Evolutionary conservation across 2,113 vertebrate genomes (phyloP).

Genomic region (Trochalopteron elliotii): DNA sequence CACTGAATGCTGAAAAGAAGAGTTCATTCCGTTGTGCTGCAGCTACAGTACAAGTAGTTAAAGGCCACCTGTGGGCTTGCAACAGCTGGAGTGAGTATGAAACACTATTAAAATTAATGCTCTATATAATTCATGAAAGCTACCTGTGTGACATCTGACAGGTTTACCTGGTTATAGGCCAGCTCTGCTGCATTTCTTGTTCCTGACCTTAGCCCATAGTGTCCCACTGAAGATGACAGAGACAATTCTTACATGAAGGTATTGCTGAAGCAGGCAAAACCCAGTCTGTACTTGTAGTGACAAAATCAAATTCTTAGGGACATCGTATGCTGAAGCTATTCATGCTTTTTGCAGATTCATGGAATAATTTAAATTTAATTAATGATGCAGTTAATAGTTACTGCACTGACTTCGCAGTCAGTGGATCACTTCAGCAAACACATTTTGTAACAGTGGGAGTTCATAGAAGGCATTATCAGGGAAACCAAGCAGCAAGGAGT

Average conservation of each 20-base stretch:
- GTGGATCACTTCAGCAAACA: background rate
- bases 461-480: slow-evolving; percentile 5
- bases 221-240: background rate
- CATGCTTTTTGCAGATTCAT: background rate
- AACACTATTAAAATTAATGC: background rate
- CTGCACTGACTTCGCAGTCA: background rate
- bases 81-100: background rate
- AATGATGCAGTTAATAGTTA: background rate
- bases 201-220: background rate
- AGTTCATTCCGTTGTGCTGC: background rate
- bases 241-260: background rate
- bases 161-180: background rate
- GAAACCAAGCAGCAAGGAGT: slow-evolving; percentile 9
- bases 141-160: background rate
- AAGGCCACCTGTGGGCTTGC: background rate
- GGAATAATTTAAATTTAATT: background rate
- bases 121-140: background rate
- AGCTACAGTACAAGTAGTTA: background rate
- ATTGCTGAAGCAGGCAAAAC: background rate
- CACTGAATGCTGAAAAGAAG: background rate
- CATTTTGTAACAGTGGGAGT: background rate
- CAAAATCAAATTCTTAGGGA: background rate
- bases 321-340: background rate
- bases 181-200: background rate
- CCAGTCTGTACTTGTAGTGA: background rate